A percentile compares a stretch with the other conserved stretches of the same genome.
These are phyloP conservation scores for Hormaphis cornu DNA, from an alignment of 1,140 invertebrate species.

Conservation along the genomic window DNA sequence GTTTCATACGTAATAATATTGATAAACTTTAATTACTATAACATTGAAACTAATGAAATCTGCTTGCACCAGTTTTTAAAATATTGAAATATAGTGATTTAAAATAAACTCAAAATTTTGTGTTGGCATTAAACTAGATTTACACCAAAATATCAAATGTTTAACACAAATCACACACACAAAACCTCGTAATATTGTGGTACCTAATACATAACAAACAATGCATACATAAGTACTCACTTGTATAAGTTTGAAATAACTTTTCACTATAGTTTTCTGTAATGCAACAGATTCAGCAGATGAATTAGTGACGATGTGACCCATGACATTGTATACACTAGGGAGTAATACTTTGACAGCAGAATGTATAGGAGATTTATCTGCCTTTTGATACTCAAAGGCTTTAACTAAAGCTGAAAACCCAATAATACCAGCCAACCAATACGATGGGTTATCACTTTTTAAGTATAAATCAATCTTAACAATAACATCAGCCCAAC, in stretches of 20 bases:
- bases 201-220: no score
- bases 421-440: conserved; percentile 84
- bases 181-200: no score
- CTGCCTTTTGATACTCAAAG: conserved; percentile 81
- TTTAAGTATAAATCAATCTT: conserved; percentile 79
- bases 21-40: no score
- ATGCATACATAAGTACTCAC: background rate
- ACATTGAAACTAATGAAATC: no score
- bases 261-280: conserved; percentile 95
- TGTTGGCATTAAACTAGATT: no score
- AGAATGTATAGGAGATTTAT: conserved; percentile 78
- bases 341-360: conserved; percentile 91
- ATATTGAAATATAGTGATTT: no score
- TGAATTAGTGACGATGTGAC: conserved; percentile 68
- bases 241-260: conserved; percentile 87
- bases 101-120: no score
- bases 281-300: conserved; percentile 79
- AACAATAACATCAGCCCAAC: conserved; percentile 92
- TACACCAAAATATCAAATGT: no score
- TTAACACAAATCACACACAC: no score
- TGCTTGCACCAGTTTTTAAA: no score
- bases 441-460: conserved; percentile 70
- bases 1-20: no score
- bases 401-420: conserved; percentile 93
- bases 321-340: conserved; percentile 77